These are phyloP conservation scores for Amblyopsis hoosieri DNA, from an alignment of 2,797 vertebrate genomes.

Conservation along the genomic window DNA sequence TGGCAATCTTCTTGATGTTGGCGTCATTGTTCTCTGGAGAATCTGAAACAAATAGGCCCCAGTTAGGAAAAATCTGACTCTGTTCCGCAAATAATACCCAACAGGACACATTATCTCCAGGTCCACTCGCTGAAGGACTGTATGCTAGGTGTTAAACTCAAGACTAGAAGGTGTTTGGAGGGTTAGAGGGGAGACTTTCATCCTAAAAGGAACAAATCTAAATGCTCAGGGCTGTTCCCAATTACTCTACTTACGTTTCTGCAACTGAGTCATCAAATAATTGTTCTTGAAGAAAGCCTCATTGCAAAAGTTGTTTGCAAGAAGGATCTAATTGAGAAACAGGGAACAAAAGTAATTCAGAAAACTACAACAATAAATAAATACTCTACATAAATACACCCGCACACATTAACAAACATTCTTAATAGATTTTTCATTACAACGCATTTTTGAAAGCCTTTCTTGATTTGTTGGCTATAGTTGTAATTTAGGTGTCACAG, in stretches of 20 bases:
- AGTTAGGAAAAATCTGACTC: slow-evolving; percentile 10
- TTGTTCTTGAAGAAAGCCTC: slow-evolving; percentile 89
- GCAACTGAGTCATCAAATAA: slow-evolving; percentile 83
- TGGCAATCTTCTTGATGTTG: slow-evolving; percentile 88
- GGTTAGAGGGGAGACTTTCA: slow-evolving; percentile 51
- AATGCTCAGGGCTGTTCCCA: slow-evolving; percentile 54
- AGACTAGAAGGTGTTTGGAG: slow-evolving; percentile 42
- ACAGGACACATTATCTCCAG: background rate
- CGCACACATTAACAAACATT: too few species aligned
- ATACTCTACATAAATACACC: too few species aligned
- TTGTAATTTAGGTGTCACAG: too few species aligned
- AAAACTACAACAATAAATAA: too few species aligned
- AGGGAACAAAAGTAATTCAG: background rate
- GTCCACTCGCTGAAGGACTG: too few species aligned
- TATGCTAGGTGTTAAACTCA: too few species aligned
- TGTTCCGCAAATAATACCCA: slow-evolving; percentile 19
- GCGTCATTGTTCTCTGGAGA: slow-evolving; percentile 89
- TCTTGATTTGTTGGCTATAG: too few species aligned
- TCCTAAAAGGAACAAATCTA: slow-evolving; percentile 23
- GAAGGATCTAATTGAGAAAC: slow-evolving; percentile 79
- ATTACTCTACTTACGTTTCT: slow-evolving; percentile 86
- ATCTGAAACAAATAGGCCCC: slow-evolving; percentile 70
- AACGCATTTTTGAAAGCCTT: too few species aligned
- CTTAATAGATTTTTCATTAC: too few species aligned
- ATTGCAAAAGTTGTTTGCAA: slow-evolving; percentile 89